Evolutionary conservation across 2,888 invertebrate species (phyloP).

Genomic region (Drosophila birchii): DNA sequence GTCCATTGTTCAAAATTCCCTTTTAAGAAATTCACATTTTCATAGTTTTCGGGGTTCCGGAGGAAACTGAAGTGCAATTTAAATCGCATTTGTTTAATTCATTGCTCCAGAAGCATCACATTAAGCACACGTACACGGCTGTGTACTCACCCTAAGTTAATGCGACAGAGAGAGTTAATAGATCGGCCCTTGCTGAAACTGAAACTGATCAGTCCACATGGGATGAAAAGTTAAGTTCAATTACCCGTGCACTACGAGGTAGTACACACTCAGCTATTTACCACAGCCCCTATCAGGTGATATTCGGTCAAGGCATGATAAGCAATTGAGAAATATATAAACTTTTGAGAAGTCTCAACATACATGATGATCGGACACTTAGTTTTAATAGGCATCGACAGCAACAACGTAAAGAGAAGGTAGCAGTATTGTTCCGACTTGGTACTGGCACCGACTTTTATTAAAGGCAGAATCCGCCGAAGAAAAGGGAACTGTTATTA

Average conservation of each 20-base stretch:
- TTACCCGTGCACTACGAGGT: background rate
- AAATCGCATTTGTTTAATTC: background rate
- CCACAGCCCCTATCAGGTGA: background rate
- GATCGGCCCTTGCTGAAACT: background rate
- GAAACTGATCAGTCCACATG: background rate
- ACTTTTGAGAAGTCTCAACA: background rate
- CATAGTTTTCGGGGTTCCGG: background rate
- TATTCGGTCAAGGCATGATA: background rate
- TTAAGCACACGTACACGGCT: background rate
- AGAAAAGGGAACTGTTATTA: background rate
- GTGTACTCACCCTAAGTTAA: background rate
- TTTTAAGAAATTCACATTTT: slow-evolving; percentile 1
- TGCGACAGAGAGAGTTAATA: slow-evolving; percentile 1
- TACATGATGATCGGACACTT: background rate
- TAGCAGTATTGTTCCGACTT: background rate
- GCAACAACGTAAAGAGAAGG: background rate
- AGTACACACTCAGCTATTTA: background rate
- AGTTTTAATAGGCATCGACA: background rate
- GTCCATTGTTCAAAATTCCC: background rate
- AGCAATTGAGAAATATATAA: background rate
- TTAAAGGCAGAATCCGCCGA: background rate
- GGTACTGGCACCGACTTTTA: background rate
- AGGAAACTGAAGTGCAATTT: background rate
- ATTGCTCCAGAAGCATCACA: background rate
- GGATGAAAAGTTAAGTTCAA: background rate